Percentiles rank a stretch among this genome's conserved stretches.
phyloP scores from a whole-genome alignment of 2,888 invertebrate genomes.

The Alsophila aescularia region DNA sequence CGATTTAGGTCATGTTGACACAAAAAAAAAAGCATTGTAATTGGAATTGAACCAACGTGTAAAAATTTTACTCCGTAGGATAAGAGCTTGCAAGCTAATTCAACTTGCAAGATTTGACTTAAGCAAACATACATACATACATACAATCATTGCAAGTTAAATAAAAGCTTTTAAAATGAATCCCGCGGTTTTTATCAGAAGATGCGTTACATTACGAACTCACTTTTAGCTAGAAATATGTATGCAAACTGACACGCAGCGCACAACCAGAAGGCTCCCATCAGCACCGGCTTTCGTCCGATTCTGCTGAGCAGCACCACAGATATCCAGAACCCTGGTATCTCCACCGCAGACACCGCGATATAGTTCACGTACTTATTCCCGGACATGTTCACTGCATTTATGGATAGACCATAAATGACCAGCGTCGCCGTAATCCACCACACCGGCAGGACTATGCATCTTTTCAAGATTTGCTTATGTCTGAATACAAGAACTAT shows the following conservation, averaged over 20 bases:
- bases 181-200: no score
- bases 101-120: no score
- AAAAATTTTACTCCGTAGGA: no score
- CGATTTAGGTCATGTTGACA: no score
- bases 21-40: no score
- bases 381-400: slow-evolving; percentile 85
- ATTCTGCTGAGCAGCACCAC: slow-evolving; percentile 80
- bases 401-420: slow-evolving; percentile 86
- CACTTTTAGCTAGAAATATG: slow-evolving; percentile 73
- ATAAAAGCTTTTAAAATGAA: no score
- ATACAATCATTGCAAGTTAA: no score
- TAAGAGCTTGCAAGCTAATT: no score
- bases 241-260: slow-evolving; percentile 54
- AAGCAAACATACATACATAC: no score
- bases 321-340: slow-evolving; percentile 87
- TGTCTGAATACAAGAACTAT: slow-evolving; percentile 59
- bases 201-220: slow-evolving; percentile 21
- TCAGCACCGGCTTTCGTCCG: slow-evolving; percentile 82
- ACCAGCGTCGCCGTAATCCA: slow-evolving; percentile 87
- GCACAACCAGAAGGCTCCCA: slow-evolving; percentile 80
- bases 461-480: slow-evolving; percentile 54
- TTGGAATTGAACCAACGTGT: no score
- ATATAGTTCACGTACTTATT: slow-evolving; percentile 87
- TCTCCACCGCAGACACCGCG: slow-evolving; percentile 84
- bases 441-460: slow-evolving; percentile 72